These are phyloP conservation scores for Diacarnus erythraeanus DNA, from an alignment of 37 sponge, comb jelly and placozoan genomes.

Conservation along the genomic window DNA sequence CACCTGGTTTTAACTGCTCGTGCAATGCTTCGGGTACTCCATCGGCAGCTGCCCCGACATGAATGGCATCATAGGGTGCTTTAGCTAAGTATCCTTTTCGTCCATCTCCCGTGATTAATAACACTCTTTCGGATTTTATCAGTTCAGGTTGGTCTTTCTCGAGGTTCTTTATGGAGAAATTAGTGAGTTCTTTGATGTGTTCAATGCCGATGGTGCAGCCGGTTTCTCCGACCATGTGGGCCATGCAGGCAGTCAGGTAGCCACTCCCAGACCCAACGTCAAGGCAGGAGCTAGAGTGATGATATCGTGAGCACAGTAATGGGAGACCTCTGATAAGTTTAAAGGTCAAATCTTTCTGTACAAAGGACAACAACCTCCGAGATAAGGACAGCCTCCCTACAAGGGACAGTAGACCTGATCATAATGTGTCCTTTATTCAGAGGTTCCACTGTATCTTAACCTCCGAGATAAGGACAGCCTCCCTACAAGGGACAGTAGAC, in stretches of 20 bases:
- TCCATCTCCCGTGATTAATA: conserved; percentile 84
- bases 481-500: no score
- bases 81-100: conserved; percentile 76
- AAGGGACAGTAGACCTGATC: not conserved
- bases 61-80: conserved; percentile 96
- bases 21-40: conserved; percentile 76
- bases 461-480: not conserved
- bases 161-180: conserved; percentile 69
- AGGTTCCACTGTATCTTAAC: not conserved
- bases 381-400: not conserved
- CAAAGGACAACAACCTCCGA: no score
- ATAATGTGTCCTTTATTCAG: not conserved
- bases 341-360: no score
- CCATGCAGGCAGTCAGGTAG: conserved; percentile 93
- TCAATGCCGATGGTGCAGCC: conserved; percentile 96
- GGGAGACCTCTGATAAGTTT: no score
- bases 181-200: conserved; percentile 91
- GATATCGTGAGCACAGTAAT: no score
- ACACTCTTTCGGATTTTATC: conserved; percentile 33
- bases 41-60: conserved; percentile 97
- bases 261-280: conserved; percentile 98
- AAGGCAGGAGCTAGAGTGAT: conserved; percentile 19
- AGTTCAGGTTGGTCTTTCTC: conserved; percentile 59
- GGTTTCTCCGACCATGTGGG: conserved; percentile 86
- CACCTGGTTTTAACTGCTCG: conserved; percentile 92